A percentile compares a stretch with the other conserved stretches of the same genome.
Evolutionary conservation across 2,888 invertebrate genomes (phyloP).

Genomic region (Coleophora flavipennella): DNA sequence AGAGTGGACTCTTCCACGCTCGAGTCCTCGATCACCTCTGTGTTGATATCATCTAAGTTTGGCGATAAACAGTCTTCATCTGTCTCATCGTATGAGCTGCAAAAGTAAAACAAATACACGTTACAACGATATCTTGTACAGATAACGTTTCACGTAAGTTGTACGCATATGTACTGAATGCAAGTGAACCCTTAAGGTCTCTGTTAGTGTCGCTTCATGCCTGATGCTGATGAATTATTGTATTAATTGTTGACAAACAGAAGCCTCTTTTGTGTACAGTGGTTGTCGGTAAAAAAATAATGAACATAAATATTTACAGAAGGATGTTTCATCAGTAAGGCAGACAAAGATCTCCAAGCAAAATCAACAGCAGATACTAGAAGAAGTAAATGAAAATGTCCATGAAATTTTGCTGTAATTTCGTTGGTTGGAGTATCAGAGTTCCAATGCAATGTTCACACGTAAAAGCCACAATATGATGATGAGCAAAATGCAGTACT

Average conservation of each 20-base stretch:
- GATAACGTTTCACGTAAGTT: background rate
- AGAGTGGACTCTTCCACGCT: slow-evolving; percentile 59
- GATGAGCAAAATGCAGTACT: slow-evolving; percentile 38
- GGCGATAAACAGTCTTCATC: slow-evolving; percentile 79
- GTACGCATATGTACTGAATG: slow-evolving; percentile 60
- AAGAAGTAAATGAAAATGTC: too few species aligned
- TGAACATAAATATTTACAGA: slow-evolving; percentile 46
- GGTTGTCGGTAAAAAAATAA: background rate
- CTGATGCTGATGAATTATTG: slow-evolving; percentile 37
- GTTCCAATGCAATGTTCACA: slow-evolving; percentile 37
- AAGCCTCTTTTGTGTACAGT: slow-evolving; percentile 34
- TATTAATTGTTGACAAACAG: slow-evolving; percentile 54
- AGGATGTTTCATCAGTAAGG: slow-evolving; percentile 64
- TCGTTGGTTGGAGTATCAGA: slow-evolving; percentile 9
- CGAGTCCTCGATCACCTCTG: slow-evolving; percentile 59
- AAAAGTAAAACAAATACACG: slow-evolving; percentile 22
- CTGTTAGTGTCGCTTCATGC: slow-evolving; percentile 66
- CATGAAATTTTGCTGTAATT: slow-evolving; percentile 4
- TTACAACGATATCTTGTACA: background rate
- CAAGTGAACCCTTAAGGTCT: slow-evolving; percentile 41
- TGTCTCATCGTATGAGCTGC: slow-evolving; percentile 80
- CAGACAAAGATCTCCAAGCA: slow-evolving; percentile 58
- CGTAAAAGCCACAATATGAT: slow-evolving; percentile 40
- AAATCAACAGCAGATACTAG: slow-evolving; percentile 33
- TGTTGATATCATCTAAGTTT: slow-evolving; percentile 75